A percentile compares a stretch with the other conserved stretches of the same genome.
Conservation (phyloP, 2,797 vertebrate genomes). For the Amniataba percoides region DNA sequence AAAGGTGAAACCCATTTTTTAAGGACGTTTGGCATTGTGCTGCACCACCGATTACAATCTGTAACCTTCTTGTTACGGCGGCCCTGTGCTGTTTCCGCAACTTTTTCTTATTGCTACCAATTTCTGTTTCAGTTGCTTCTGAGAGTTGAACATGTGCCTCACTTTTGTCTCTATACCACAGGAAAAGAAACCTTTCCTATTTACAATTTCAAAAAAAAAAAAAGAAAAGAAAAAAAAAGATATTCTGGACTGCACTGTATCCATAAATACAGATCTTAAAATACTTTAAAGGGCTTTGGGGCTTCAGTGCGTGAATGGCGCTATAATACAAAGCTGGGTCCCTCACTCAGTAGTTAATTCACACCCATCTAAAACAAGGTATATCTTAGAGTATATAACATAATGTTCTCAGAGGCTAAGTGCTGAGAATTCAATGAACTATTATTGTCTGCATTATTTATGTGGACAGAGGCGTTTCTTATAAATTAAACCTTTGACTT, state of each 20-base stretch:
- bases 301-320: slow-evolving; percentile 92
- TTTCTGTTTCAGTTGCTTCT: slow-evolving; percentile 76
- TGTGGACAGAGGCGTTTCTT: slow-evolving; percentile 57
- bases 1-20: slow-evolving; percentile 37
- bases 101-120: slow-evolving; percentile 39
- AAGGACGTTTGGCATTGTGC: slow-evolving; percentile 36
- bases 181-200: slow-evolving; percentile 91
- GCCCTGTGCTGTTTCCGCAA: slow-evolving; percentile 35
- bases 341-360: slow-evolving; percentile 97
- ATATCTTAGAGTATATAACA: slow-evolving; percentile 64
- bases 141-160: slow-evolving; percentile 88
- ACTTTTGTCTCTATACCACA: slow-evolving; percentile 90
- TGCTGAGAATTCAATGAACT: slow-evolving; percentile 64
- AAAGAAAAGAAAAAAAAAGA: slow-evolving; percentile 71
- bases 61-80: slow-evolving; percentile 48
- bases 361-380: slow-evolving; percentile 84
- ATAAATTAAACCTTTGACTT: slow-evolving; percentile 22
- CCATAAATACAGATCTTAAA: slow-evolving; percentile 91
- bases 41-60: slow-evolving; percentile 34
- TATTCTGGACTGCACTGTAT: slow-evolving; percentile 84
- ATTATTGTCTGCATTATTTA: slow-evolving; percentile 56
- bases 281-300: slow-evolving; percentile 89
- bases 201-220: slow-evolving; percentile 81
- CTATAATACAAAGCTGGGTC: slow-evolving; percentile 87
- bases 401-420: slow-evolving; percentile 60